Evolutionary conservation across 1,140 invertebrate genomes (phyloP).

Genomic region (Leptopilina clavipes): DNA sequence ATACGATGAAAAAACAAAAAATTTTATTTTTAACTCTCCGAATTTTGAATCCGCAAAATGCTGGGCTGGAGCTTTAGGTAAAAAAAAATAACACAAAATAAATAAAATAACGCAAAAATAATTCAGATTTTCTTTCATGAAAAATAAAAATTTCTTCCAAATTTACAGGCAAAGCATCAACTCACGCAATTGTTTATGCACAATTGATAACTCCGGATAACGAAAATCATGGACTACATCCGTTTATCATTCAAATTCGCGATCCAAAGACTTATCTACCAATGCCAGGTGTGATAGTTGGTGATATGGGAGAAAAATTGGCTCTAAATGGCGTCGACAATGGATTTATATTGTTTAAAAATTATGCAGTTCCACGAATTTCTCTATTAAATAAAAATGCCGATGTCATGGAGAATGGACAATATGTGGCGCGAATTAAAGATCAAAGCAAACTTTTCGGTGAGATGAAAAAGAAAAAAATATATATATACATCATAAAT

Average conservation of each 20-base stretch:
- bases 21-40: slow-evolving; percentile 93
- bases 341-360: slow-evolving; percentile 91
- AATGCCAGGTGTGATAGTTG: slow-evolving; percentile 82
- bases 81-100: background rate
- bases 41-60: slow-evolving; percentile 96
- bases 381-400: slow-evolving; percentile 90
- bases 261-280: slow-evolving; percentile 84
- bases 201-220: slow-evolving; percentile 85
- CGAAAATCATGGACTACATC: slow-evolving; percentile 89
- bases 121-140: too few relatives aligned
- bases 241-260: slow-evolving; percentile 88
- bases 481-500: too few relatives aligned
- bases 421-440: slow-evolving; percentile 86
- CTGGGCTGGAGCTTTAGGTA: slow-evolving; percentile 94
- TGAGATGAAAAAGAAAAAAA: slow-evolving; percentile 51
- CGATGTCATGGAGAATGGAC: slow-evolving; percentile 89
- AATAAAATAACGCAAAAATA: background rate
- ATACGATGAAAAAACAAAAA: slow-evolving; percentile 85
- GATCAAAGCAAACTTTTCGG: slow-evolving; percentile 86
- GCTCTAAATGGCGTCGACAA: slow-evolving; percentile 94
- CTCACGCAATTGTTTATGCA: slow-evolving; percentile 91
- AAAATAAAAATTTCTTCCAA: slow-evolving; percentile 35
- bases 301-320: slow-evolving; percentile 93
- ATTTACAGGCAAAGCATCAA: slow-evolving; percentile 85
- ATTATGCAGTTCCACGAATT: slow-evolving; percentile 88